phyloP scores from a whole-genome alignment of 2,888 invertebrate genomes.

The Mantis religiosa region DNA sequence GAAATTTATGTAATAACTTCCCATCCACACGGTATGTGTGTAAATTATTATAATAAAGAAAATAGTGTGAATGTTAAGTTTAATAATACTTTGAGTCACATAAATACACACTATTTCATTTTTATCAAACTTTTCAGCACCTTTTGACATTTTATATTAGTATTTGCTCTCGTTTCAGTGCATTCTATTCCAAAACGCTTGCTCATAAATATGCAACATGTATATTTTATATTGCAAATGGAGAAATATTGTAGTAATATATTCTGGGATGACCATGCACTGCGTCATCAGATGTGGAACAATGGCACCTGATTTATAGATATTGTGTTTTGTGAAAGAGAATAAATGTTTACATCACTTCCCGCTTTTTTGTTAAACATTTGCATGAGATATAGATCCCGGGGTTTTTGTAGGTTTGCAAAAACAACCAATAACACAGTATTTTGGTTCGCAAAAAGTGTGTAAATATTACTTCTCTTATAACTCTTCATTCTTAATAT shows the following conservation, averaged over 20 bases:
- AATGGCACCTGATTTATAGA: background rate
- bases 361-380: background rate
- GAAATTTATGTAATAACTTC: too few relatives aligned
- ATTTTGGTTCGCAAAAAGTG: too few relatives aligned
- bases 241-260: background rate
- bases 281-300: background rate
- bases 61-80: too few relatives aligned
- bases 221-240: background rate
- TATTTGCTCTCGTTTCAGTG: background rate
- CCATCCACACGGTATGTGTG: too few relatives aligned
- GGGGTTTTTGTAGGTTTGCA: background rate
- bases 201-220: background rate
- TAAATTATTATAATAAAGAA: too few relatives aligned
- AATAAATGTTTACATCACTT: background rate
- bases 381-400: background rate
- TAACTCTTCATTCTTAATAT: too few relatives aligned
- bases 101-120: too few relatives aligned
- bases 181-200: background rate
- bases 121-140: too few relatives aligned
- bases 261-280: background rate
- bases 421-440: too few relatives aligned
- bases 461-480: too few relatives aligned
- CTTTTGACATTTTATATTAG: too few relatives aligned
- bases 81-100: too few relatives aligned
- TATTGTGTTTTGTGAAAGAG: background rate